Evolutionary conservation across 2,113 vertebrate genomes (phyloP).

Genomic region (Notarius lentiginosus): DNA sequence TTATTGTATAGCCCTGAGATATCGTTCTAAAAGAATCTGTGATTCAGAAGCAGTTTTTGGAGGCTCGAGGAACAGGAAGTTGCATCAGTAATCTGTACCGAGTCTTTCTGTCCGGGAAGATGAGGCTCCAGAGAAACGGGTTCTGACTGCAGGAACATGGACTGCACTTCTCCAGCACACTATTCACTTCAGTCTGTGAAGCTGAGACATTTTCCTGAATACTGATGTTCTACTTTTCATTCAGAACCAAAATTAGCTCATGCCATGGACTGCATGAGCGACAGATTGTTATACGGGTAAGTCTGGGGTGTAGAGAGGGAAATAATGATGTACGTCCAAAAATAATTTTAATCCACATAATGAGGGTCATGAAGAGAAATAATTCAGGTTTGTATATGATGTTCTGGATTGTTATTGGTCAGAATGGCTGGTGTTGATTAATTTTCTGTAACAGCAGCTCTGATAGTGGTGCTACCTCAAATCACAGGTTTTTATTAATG

Average conservation of each 20-base stretch:
- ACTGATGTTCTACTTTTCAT: slow-evolving; percentile 17
- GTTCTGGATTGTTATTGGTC: not conserved
- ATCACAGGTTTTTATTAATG: not conserved
- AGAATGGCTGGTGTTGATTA: not conserved
- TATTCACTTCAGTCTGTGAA: slow-evolving; percentile 25
- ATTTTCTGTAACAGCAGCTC: not conserved
- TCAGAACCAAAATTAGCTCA: slow-evolving; percentile 20
- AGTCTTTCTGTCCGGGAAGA: not conserved
- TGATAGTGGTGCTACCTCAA: not conserved
- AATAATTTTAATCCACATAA: not conserved
- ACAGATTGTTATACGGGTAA: not conserved
- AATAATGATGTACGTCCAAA: not conserved
- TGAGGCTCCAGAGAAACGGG: not conserved
- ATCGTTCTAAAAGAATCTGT: not conserved
- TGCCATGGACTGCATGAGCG: not conserved
- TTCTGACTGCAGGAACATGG: slow-evolving; percentile 29
- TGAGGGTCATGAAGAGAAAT: not conserved
- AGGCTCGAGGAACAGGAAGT: not conserved
- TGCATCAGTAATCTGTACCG: slow-evolving; percentile 20
- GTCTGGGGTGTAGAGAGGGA: not conserved
- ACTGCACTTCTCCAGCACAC: slow-evolving; percentile 29
- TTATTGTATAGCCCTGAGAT: not conserved
- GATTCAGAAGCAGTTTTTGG: not conserved
- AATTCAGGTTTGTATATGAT: not conserved
- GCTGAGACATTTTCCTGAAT: slow-evolving; percentile 31